Evolutionary conservation across 2,888 invertebrate genomes (phyloP), one percentile per base, ranked within the genome.

Genomic region (Trissoscelio sp.): DNA sequence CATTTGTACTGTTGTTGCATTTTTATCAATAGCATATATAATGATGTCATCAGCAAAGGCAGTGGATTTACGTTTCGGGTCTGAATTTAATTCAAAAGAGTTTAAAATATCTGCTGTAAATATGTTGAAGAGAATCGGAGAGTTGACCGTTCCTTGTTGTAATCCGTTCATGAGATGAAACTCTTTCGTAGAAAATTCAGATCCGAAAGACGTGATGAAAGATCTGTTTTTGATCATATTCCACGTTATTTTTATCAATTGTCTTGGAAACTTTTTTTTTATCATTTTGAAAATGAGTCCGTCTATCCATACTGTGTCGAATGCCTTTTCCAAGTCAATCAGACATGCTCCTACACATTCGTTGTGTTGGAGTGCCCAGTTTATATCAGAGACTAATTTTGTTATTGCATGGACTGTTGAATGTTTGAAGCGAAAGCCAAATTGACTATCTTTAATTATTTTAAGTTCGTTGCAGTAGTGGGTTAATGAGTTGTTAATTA

Each of bases 111-210:
- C 80, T 6, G 60, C 31, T 1, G 62, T 82, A 39, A 28, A 82
- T 7, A 85, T 83, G 14, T 81, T 83, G 14, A 85, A 84, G 0
- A 85, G 34, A 0, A 73, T 53, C 0, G 83, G 83, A 0, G 81
- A 57, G n/a, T 70, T 80, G 0, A 81, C 83, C 4, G 78, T 80
- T 0, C 82, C 84, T 46, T 83, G 81, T 37, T 60, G 70, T 0
- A 81, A 58, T 0, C 79, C 81, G 28, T 77, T 58, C 0, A 11
- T 9, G 16, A 1, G 3, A 22, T 11, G 3, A 5, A 44, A 18
- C 2, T 4, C 9, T n/a, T 18, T 44, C 14, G 14, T 7, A 7
- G 14, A 24, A 14, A 11, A 2, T 9, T 34, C 9, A 4, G 24
- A 24, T 2, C 11, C 11, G 9, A 34, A 34, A 9, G 6, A 2